A percentile compares a stretch with the other conserved stretches of the same genome.
phyloP scores from a whole-genome alignment of 2,888 invertebrate species.

The Calameuta idolon region DNA sequence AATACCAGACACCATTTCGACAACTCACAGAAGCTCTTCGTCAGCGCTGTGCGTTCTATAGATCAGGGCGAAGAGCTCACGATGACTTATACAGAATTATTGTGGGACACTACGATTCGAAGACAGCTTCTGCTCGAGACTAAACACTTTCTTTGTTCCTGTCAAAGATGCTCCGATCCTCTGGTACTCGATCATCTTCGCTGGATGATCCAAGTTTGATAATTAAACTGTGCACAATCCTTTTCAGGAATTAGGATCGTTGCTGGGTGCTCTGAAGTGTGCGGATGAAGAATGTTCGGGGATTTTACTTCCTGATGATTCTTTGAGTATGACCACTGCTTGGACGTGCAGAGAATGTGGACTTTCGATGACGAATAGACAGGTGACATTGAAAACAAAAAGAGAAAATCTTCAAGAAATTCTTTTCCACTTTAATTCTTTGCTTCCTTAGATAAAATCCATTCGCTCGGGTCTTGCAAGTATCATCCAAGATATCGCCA shows the following conservation, averaged over 20 bases:
- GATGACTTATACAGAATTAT: conserved; percentile 74
- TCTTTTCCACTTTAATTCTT: conserved; percentile 5
- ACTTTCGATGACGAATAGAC: conserved; percentile 67
- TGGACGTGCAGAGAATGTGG: conserved; percentile 75
- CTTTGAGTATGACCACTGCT: conserved; percentile 68
- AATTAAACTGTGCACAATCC: background rate
- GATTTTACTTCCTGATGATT: conserved; percentile 71
- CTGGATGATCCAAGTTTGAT: background rate
- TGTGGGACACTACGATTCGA: conserved; percentile 78
- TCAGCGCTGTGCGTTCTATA: conserved; percentile 73
- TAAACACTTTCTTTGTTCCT: conserved; percentile 78
- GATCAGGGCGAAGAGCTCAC: conserved; percentile 74
- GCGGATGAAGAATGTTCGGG: conserved; percentile 69
- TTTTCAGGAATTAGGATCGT: conserved; percentile 72
- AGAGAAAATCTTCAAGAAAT: background rate
- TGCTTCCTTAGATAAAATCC: conserved; percentile 45
- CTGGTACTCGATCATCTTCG: conserved; percentile 56
- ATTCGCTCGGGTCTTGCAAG: conserved; percentile 67
- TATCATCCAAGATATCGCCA: conserved; percentile 69
- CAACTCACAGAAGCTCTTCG: conserved; percentile 70
- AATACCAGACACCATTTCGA: conserved; percentile 77
- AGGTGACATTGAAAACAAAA: conserved; percentile 61
- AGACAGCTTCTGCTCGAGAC: conserved; percentile 74
- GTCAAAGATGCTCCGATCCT: conserved; percentile 76
- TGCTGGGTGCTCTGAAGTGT: conserved; percentile 72